Evolutionary conservation across 2,888 invertebrate genomes (phyloP), one percentile per base, ranked within the genome.

Genomic region (Electrophaes corylata): DNA sequence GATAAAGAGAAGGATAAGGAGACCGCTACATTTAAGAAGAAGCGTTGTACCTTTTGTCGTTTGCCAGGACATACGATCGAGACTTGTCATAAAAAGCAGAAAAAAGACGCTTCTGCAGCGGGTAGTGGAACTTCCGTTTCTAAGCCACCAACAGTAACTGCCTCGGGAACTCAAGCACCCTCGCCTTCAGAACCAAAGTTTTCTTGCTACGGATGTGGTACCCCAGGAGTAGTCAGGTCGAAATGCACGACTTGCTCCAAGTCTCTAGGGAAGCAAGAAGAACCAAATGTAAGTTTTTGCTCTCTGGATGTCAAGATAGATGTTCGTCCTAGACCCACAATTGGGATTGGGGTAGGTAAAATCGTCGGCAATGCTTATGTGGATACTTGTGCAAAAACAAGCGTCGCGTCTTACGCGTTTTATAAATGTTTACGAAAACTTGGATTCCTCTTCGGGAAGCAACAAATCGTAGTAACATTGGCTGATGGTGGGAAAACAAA

Each of bases 131-230:
- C 40, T 12, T 31, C 33, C 2, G 14, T 26, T 2, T 31, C 23
- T 16, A 54, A 46, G 16, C 14, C 40, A 14, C 16, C 40, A n/a
- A n/a, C 11, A 14, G 1, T 40, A 0, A 12, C 19, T 19, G 35
- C 49, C 18, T 3, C 40, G 1, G 54, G 37, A 19, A 58, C 61
- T 1, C 66, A 64, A 48, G 57, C 48, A 23, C 60, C 64, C 12
- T 65, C 64, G 6, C 59, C 59, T 5, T 66, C 64, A 3, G 57
- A 57, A 12, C 57, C 65, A 1, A 59, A 41, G 23, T 64, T 66
- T 33, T 45, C 49, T 0, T 65, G 65, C 18, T 64, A 62, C 16
- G 65, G 61, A 1, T 67, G 69, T 33, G 61, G 64, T 10, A 23
- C 55, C 20, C 63, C 62, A 23, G 66, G 61, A 6, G 55, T 67